Base-by-base conservation (phyloP, 2,113 vertebrate genomes). In the Lampris megalopsis region DNA sequence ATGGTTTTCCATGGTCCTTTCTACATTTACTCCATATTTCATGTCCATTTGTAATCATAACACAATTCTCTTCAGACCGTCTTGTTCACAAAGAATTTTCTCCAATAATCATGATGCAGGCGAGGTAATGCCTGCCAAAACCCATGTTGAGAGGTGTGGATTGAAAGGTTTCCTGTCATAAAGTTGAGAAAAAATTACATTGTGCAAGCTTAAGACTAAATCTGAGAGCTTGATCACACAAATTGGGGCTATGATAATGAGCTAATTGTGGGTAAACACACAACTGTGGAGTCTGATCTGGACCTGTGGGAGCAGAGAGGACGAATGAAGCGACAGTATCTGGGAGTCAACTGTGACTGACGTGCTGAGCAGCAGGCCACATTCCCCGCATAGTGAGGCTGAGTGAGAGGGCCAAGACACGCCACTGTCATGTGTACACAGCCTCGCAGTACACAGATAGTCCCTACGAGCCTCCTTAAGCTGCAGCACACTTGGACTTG, bases 31-130 rank as follows among this genome's bases (percentile, higher is more conserved):
- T 24, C 24, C 24, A 24, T 24, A 24, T n/a, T 53, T 11, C 50
- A 53, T 53, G 50, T 13, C 50, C 50, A 43, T 79, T 73, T 71
- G 1, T 81, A 24, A 24, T 24, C 24, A 24, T 24, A 24, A 24
- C 24, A 24, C 24, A 24, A 24, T 24, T 24, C 24, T 24, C 24
- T 24, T 24, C 71, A 74, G 49, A 69, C 71, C 63, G 50, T 79
- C 9, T 36, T 69, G 67, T 69, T 80, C 9, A 59, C 53, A 72
- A 77, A 73, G 53, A 67, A 36, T 36, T 40, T 35, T 24, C 49
- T 60, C 73, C n/a, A 9, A 60, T 66, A 0, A 24, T 3, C 37
- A 60, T 60, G 45, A 42, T 53, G 63, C 13, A 58, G 48, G 64
- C 37, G 70, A 1, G 11, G 40, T 40, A 56, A 80, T 9, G 2